Percentiles rank a stretch among this genome's conserved stretches.
phyloP scores from a whole-genome alignment of 2,113 vertebrate genomes.

The Collichthys lucidus region DNA sequence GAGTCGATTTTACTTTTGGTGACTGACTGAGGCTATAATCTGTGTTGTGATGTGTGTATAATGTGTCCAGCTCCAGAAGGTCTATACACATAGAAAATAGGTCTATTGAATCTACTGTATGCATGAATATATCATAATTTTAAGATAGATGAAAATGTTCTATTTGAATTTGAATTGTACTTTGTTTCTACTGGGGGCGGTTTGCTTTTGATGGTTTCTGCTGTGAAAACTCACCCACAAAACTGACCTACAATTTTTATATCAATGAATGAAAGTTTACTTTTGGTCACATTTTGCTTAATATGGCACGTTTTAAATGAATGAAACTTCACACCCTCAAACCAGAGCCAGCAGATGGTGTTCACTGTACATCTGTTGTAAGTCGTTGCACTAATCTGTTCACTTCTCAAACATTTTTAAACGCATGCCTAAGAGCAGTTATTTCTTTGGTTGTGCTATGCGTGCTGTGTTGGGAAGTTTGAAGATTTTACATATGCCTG shows the following conservation, averaged over 20 bases:
- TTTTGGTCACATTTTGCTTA: constrained; percentile 13
- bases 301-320: constrained; percentile 4
- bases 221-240: neutral
- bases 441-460: constrained; percentile 68
- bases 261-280: constrained; percentile 30
- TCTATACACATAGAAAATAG: neutral
- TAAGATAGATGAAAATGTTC: no score
- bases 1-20: neutral
- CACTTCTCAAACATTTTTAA: constrained; percentile 10
- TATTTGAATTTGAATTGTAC: neutral
- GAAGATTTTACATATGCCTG: constrained; percentile 76
- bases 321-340: constrained; percentile 18
- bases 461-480: constrained; percentile 55
- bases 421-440: constrained; percentile 13
- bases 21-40: neutral
- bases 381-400: constrained; percentile 24
- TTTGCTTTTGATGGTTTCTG: constrained; percentile 37
- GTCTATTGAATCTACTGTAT: no score
- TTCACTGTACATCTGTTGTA: constrained; percentile 11
- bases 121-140: no score
- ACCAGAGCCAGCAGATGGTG: constrained; percentile 28
- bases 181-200: neutral
- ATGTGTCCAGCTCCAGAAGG: neutral
- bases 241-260: neutral
- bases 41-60: neutral